Conservation (phyloP, 2,113 vertebrate genomes). For the Vulpes lagopus region DNA sequence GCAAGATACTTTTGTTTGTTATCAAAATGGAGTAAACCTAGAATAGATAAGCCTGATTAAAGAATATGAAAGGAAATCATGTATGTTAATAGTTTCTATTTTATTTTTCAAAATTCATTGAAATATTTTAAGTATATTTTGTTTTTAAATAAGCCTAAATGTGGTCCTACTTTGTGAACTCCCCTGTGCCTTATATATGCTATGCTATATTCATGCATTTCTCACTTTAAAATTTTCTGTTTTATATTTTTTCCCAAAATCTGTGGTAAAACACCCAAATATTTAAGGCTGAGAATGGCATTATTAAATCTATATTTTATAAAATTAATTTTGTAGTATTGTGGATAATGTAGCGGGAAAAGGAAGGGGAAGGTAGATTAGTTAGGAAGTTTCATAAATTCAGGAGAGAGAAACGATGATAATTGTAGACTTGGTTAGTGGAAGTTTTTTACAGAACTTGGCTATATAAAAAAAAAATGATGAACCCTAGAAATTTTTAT, state of each 20-base stretch:
- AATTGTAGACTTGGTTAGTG: neutral
- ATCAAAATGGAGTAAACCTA: neutral
- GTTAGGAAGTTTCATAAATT: neutral
- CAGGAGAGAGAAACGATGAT: neutral
- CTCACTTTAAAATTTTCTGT: neutral
- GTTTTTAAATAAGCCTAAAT: neutral
- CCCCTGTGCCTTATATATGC: neutral
- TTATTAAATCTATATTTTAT: neutral
- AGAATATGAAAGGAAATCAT: neutral
- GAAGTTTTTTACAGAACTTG: no score
- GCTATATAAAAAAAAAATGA: neutral
- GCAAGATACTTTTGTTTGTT: neutral
- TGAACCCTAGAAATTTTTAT: neutral
- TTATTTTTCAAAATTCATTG: neutral
- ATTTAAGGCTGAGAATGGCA: neutral
- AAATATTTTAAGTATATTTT: conserved; percentile 19
- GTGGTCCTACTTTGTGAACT: neutral
- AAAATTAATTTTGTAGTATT: neutral
- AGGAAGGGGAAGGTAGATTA: neutral
- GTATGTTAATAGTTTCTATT: neutral
- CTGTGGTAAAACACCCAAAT: neutral
- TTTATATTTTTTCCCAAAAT: neutral
- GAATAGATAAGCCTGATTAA: neutral
- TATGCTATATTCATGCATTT: neutral
- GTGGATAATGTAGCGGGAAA: neutral